Conservation (phyloP, 1,140 invertebrate genomes). For the Delia radicum region DNA sequence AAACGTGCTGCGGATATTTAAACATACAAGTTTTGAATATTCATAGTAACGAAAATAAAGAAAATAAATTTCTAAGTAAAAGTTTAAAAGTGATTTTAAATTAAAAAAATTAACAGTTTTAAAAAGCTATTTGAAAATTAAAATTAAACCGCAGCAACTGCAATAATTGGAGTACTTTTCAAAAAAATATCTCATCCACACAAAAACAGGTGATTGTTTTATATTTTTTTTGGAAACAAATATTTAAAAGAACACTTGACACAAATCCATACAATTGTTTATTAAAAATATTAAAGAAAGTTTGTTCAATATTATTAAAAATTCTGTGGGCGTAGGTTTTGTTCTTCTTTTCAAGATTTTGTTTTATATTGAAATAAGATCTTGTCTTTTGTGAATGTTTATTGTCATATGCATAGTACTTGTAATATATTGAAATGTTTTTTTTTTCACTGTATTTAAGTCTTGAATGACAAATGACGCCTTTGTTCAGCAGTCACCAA, state of each 20-base stretch:
- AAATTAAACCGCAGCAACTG: not conserved
- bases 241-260: not conserved
- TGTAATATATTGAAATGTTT: not conserved
- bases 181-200: not conserved
- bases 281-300: not conserved
- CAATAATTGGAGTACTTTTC: not conserved
- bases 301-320: not conserved
- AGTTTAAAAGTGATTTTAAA: not conserved
- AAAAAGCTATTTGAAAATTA: no score
- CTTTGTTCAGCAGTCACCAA: not conserved
- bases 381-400: not conserved
- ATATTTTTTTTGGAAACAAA: not conserved
- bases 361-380: not conserved
- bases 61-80: no score
- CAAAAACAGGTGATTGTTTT: not conserved
- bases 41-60: no score
- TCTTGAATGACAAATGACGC: not conserved
- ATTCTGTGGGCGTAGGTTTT: constrained; percentile 2
- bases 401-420: not conserved
- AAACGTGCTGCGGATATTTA: no score
- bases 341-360: not conserved
- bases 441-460: not conserved
- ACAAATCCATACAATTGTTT: not conserved
- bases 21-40: no score
- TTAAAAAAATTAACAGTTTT: not conserved